These are phyloP conservation scores for Troides oblongomaculatus DNA, from an alignment of 2,888 invertebrate species.

Conservation along the genomic window DNA sequence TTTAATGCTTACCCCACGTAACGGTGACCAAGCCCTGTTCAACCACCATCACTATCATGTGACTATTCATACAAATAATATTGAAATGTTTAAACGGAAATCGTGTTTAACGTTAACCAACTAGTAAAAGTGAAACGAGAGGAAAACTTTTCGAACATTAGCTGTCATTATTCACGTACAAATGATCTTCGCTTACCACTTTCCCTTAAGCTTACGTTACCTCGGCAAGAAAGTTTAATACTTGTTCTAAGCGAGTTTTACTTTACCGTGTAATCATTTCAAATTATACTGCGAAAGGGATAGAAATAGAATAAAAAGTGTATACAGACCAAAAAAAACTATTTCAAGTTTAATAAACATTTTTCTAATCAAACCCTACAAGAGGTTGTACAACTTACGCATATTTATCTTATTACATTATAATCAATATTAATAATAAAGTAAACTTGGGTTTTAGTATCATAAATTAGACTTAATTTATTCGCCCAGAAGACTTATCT, in stretches of 20 bases:
- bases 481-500: too few species aligned
- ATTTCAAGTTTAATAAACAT: too few species aligned
- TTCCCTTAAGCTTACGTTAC: slow-evolving; percentile 7
- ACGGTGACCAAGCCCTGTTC: too few species aligned
- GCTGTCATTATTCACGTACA: slow-evolving; percentile 12
- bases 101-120: not conserved
- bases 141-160: slow-evolving; percentile 9
- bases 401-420: too few species aligned
- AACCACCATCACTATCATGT: not conserved
- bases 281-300: not conserved
- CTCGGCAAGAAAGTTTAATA: slow-evolving; percentile 3
- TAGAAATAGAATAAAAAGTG: too few species aligned
- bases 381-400: too few species aligned
- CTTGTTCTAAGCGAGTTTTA: not conserved
- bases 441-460: too few species aligned
- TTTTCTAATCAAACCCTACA: too few species aligned
- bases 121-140: slow-evolving; percentile 5
- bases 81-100: not conserved
- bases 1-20: too few species aligned
- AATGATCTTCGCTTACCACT: slow-evolving; percentile 16
- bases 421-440: too few species aligned
- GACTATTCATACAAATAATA: not conserved
- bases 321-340: too few species aligned
- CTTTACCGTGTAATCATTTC: not conserved
- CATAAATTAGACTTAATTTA: too few species aligned